Evolutionary conservation across 2,888 invertebrate species (phyloP).

Genomic region (Amaurobius ferox): DNA sequence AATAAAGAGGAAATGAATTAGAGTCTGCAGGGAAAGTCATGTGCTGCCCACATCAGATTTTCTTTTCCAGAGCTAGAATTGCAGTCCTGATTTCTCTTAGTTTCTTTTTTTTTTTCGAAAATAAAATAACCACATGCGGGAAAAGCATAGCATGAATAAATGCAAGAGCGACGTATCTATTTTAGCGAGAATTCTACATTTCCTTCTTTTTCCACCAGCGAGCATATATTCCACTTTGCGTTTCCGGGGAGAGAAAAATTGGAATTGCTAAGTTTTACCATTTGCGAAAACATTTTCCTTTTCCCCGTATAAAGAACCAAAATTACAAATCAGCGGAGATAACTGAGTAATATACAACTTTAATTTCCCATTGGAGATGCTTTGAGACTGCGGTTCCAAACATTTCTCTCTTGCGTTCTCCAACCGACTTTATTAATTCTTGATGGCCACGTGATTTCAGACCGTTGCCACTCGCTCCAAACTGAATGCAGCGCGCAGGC

Average conservation of each 20-base stretch:
- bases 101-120: background rate
- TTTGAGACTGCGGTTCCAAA: constrained; percentile 41
- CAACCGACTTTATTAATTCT: constrained; percentile 63
- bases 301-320: constrained; percentile 48
- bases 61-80: too few relatives aligned
- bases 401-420: constrained; percentile 13
- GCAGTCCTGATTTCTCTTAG: background rate
- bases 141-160: background rate
- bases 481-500: constrained; percentile 48
- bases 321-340: constrained; percentile 71
- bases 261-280: constrained; percentile 67
- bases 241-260: constrained; percentile 53
- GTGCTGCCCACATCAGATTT: background rate
- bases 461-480: constrained; percentile 66
- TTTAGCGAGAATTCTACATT: constrained; percentile 4
- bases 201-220: constrained; percentile 11
- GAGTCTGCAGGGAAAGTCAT: background rate
- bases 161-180: constrained; percentile 4
- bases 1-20: too few relatives aligned
- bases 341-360: constrained; percentile 70
- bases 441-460: constrained; percentile 72
- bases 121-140: background rate
- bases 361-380: constrained; percentile 66
- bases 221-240: constrained; percentile 68
- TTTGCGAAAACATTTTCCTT: constrained; percentile 39